phyloP scores from a whole-genome alignment of 2,888 invertebrate genomes.

The Stictocephala bisonia region DNA sequence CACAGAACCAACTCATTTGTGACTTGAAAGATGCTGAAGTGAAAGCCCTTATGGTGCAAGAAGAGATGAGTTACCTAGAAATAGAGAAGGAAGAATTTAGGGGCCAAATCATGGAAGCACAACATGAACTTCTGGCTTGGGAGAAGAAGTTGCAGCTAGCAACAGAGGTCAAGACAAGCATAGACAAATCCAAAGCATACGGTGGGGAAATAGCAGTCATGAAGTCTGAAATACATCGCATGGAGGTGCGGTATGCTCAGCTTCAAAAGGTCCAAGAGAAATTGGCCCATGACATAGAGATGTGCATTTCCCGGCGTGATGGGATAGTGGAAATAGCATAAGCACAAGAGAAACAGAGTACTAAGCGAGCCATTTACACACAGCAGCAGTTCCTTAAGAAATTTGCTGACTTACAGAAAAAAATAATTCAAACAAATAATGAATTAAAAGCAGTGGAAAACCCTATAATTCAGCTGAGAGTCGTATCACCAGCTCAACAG shows the following conservation, averaged over 20 bases:
- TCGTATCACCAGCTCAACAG: constrained; percentile 55
- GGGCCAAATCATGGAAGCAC: constrained; percentile 72
- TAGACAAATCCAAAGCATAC: constrained; percentile 73
- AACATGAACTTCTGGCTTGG: constrained; percentile 81
- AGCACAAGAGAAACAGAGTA: constrained; percentile 67
- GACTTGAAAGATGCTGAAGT: constrained; percentile 75
- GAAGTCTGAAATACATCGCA: constrained; percentile 84
- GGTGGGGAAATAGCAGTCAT: constrained; percentile 80
- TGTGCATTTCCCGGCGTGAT: constrained; percentile 73
- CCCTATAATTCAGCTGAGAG: constrained; percentile 4
- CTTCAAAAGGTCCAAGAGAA: constrained; percentile 71
- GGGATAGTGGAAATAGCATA: constrained; percentile 71
- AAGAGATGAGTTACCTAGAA: constrained; percentile 74
- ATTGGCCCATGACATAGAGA: constrained; percentile 73
- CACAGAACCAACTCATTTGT: constrained; percentile 67
- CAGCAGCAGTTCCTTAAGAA: constrained; percentile 66
- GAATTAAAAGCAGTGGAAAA: too few relatives aligned
- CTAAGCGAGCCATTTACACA: constrained; percentile 63
- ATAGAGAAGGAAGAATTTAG: constrained; percentile 75
- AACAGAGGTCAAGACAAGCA: constrained; percentile 76
- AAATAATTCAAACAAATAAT: constrained; percentile 69
- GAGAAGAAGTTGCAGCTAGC: constrained; percentile 80
- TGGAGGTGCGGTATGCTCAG: constrained; percentile 75
- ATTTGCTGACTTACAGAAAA: constrained; percentile 70
- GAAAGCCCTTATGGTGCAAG: constrained; percentile 74